Conservation (phyloP, 2,797 vertebrate species). For the Melanogrammus aeglefinus region DNA sequence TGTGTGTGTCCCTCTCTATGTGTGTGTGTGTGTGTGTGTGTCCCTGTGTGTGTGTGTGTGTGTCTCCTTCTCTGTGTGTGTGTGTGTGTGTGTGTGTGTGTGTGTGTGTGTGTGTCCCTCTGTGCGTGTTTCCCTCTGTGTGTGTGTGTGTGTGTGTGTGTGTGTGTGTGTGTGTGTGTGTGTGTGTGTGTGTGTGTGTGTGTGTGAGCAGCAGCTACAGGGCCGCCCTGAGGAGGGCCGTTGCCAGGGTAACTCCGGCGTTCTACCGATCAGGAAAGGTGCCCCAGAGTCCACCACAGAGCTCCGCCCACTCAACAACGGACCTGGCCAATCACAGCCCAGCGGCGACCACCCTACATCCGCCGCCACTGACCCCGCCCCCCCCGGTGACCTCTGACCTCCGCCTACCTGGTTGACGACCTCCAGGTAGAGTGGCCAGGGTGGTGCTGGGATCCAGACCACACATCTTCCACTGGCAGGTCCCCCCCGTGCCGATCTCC, state of each 20-base stretch:
- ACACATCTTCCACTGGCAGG: conserved; percentile 97
- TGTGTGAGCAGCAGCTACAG: conserved; percentile 53
- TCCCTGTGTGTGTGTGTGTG: no score
- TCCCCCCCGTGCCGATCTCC: conserved; percentile 96
- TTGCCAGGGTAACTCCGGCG: conserved; percentile 30
- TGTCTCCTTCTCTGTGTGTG: no score
- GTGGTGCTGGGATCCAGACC: conserved; percentile 90
- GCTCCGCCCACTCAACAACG: conserved; percentile 36
- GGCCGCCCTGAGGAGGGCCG: conserved; percentile 41
- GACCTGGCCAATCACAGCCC: conserved; percentile 31
- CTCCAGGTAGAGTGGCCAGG: conserved; percentile 90
- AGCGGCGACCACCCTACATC: not conserved
- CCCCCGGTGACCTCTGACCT: not conserved
- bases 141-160: no score
- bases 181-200: not conserved
- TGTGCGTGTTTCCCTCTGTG: no score
- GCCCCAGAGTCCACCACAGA: conserved; percentile 38
- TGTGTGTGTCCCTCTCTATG: no score
- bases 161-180: no score
- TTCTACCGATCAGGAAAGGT: conserved; percentile 41
- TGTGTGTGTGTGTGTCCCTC: not conserved
- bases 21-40: no score
- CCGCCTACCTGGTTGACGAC: conserved; percentile 92
- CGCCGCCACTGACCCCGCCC: not conserved
- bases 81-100: not conserved